Evolutionary conservation across 2,113 vertebrate species (phyloP).

Genomic region (Gavialis gangeticus): DNA sequence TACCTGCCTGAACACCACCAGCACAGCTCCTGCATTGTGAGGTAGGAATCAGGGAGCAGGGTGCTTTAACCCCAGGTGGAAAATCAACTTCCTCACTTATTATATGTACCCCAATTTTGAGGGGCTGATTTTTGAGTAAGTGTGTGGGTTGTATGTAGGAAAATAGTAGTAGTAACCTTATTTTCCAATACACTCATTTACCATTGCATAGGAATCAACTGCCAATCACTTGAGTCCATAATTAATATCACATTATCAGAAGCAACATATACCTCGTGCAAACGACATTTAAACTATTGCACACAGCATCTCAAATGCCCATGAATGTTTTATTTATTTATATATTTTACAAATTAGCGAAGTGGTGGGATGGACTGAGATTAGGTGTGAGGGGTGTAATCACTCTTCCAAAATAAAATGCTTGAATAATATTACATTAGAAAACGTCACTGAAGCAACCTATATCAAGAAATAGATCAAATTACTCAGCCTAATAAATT

Average conservation of each 20-base stretch:
- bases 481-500: not conserved
- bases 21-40: no score
- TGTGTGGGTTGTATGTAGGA: no score
- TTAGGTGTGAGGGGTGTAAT: not conserved
- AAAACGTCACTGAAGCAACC: no score
- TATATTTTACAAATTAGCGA: not conserved
- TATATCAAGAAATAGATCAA: no score
- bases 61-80: no score
- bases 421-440: not conserved
- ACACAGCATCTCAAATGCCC: not conserved
- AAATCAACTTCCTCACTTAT: no score
- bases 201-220: not conserved
- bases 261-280: not conserved
- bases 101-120: no score
- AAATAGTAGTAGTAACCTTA: not conserved
- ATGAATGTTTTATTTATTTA: not conserved
- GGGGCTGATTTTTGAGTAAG: no score
- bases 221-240: not conserved
- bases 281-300: not conserved
- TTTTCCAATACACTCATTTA: not conserved
- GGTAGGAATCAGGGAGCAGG: no score
- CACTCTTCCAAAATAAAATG: not conserved
- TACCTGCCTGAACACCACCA: no score
- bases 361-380: not conserved
- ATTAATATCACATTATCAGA: not conserved